Evolutionary conservation across 2,113 vertebrate species (phyloP), one percentile per base, ranked within the genome.

Genomic region (Bufo bufo): DNA sequence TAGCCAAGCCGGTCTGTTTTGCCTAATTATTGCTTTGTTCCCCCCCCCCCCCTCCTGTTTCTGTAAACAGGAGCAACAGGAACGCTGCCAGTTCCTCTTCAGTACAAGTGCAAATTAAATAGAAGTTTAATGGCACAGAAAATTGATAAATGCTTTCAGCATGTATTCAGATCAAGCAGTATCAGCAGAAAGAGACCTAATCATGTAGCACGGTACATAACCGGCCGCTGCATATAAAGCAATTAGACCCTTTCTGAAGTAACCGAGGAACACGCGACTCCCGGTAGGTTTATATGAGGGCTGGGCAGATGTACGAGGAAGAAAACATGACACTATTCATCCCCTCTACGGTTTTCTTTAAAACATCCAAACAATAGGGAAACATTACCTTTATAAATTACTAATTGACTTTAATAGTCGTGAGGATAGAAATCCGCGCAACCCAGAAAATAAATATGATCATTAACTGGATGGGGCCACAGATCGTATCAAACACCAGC

Each of bases 81-180:
- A 75, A 20, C 72, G 3, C 72, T 50, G 72, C 72, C 72, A 75
- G 72, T 50, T 50, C 8, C 47, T 75, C 45, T 75, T 17, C 47
- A 75, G 45, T 75, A 49, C 13, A 50, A 17, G 45, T 20, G 72
- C 8, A 75, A 75, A 75, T 75, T 75, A 75, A 75, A 75, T 75
- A 50, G 72, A 75, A 75, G 72, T 20, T 75, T 75, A 75, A 75
- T 75, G 72, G 72, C 47, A 50, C 72, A 75, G 72, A 75, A 75
- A 75, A 75, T 75, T 75, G 72, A 75, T 75, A 49, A 75, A 49
- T 75, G 72, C 72, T 17, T 75, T 50, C 72, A 16, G 72, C 72
- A 6, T 75, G 72, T 50, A 75, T 75, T 50, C 43, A 75, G 72
- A 49, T 75, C 72, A 49, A 75, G 72, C 9, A 5, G 50, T 10